phyloP scores from a whole-genome alignment of 2,797 vertebrate genomes.

The Pteronotus mesoamericanus region DNA sequence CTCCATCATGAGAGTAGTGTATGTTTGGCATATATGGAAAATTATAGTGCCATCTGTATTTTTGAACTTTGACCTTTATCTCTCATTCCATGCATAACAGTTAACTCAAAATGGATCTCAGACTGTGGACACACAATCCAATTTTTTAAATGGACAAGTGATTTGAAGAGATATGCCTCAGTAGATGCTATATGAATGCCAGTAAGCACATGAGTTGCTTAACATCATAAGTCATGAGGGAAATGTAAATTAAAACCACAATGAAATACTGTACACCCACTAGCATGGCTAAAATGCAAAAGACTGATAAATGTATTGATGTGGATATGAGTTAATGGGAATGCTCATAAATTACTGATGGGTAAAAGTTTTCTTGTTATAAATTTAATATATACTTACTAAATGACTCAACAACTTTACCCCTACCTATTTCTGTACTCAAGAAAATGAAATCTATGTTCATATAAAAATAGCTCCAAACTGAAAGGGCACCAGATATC shows the following conservation, averaged over 20 bases:
- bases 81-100: not conserved
- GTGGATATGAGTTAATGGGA: not conserved
- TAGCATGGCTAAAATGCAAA: not conserved
- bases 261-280: not conserved
- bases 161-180: constrained; percentile 4
- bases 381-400: not conserved
- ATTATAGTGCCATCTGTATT: not conserved
- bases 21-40: not conserved
- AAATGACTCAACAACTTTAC: not conserved
- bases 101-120: not conserved
- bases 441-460: not conserved
- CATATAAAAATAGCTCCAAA: not conserved
- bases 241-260: not conserved
- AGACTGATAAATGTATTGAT: not conserved
- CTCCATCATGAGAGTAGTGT: not conserved
- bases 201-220: not conserved
- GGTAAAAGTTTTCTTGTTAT: not conserved
- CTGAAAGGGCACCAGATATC: not conserved
- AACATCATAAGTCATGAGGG: not conserved
- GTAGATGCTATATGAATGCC: not conserved
- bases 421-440: not conserved
- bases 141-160: not conserved
- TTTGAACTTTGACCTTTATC: not conserved
- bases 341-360: not conserved
- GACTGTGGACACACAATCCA: not conserved